Conservation (phyloP, 1,140 invertebrate species). For the Hydropsyche tenuis region DNA sequence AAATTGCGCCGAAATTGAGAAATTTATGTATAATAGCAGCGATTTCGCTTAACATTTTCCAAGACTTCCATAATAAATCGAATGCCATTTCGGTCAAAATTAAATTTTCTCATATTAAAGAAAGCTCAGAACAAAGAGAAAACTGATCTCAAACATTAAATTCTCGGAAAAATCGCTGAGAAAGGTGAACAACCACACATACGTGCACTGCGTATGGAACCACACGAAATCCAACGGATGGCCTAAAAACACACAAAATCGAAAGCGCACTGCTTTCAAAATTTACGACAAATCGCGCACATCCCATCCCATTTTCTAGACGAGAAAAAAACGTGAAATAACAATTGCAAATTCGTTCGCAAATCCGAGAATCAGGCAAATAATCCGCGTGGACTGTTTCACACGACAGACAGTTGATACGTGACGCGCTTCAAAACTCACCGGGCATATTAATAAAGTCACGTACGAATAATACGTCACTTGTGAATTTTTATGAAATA, state of each 20-base stretch:
- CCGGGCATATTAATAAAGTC: conserved; percentile 20
- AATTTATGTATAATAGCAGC: neutral
- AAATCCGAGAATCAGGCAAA: conserved; percentile 18
- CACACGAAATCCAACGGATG: neutral
- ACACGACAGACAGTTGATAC: conserved; percentile 32
- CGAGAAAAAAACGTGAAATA: too few species aligned
- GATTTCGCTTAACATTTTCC: too few species aligned
- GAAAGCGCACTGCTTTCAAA: neutral
- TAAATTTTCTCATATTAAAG: too few species aligned
- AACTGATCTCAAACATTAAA: too few species aligned
- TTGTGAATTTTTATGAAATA: conserved; percentile 36
- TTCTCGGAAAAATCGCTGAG: too few species aligned
- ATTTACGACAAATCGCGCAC: too few species aligned
- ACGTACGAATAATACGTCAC: conserved; percentile 4
- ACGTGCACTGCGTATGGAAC: too few species aligned
- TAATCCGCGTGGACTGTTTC: conserved; percentile 30
- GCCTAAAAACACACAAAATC: conserved; percentile 24
- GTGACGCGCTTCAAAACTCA: conserved; percentile 3
- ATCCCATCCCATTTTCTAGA: too few species aligned
- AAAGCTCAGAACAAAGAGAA: too few species aligned
- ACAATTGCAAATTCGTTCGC: conserved; percentile 7
- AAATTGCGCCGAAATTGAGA: conserved; percentile 2
- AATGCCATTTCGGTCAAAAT: too few species aligned
- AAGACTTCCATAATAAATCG: too few species aligned
- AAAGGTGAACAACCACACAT: too few species aligned